These are phyloP conservation scores for Haemorhous mexicanus DNA, from an alignment of 2,113 vertebrate genomes.

Conservation along the genomic window DNA sequence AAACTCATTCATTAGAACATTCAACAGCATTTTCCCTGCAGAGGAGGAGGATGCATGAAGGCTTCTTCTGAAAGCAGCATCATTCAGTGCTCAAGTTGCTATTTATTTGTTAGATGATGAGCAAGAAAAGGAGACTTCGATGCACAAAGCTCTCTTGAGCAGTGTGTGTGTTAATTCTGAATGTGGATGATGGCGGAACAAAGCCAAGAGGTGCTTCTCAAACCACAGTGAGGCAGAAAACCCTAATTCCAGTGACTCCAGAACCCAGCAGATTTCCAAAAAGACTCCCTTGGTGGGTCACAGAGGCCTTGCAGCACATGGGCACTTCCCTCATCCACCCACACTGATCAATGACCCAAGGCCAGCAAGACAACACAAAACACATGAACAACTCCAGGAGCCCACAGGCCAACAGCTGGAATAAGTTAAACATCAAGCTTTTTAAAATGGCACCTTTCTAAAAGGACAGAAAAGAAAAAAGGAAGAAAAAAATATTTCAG, in stretches of 20 bases:
- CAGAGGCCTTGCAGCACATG: accelerated
- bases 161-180: not conserved
- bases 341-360: not conserved
- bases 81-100: not conserved
- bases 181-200: accelerated
- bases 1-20: not conserved
- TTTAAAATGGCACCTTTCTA: not conserved
- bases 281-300: not conserved
- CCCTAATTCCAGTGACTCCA: not conserved
- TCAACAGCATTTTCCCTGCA: not conserved
- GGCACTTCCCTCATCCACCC: not conserved
- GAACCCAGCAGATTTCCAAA: not conserved
- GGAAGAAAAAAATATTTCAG: not conserved
- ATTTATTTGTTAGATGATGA: not conserved
- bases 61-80: slow-evolving; percentile 20
- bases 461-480: not conserved
- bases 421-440: not conserved
- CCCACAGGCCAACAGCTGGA: not conserved
- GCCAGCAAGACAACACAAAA: not conserved
- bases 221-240: accelerated
- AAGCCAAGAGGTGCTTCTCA: not conserved
- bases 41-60: not conserved
- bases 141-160: not conserved
- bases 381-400: not conserved
- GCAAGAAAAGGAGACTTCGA: not conserved